Conservation (phyloP, 2,888 invertebrate genomes). For the Drosophila borborema region DNA sequence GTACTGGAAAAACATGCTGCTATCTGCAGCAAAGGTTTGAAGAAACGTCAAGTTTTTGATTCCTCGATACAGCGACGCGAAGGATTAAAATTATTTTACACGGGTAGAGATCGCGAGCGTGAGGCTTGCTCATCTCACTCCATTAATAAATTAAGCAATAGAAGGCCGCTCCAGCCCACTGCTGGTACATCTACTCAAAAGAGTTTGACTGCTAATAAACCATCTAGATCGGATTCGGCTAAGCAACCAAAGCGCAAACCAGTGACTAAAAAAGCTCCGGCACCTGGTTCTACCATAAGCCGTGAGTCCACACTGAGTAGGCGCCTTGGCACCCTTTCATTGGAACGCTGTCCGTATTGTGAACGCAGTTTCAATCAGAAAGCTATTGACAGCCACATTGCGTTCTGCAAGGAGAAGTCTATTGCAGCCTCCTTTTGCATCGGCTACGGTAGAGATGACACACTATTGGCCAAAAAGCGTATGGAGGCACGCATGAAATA, state of each 20-base stretch:
- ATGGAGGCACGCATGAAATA: constrained; percentile 4
- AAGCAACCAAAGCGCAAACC: not conserved
- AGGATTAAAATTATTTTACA: not conserved
- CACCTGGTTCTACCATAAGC: not conserved
- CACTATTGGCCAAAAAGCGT: not conserved
- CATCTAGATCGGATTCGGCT: not conserved
- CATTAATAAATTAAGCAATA: not conserved
- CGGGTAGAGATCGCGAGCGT: not conserved
- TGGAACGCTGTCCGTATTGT: constrained; percentile 8
- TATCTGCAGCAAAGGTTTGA: not conserved
- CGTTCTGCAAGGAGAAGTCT: not conserved
- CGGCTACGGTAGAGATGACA: not conserved
- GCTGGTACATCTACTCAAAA: not conserved
- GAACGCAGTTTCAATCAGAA: not conserved
- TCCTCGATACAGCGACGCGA: not conserved
- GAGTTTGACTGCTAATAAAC: not conserved
- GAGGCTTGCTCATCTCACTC: not conserved
- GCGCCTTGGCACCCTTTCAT: fast-evolving
- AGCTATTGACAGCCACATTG: not conserved
- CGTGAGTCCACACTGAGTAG: not conserved
- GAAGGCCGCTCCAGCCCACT: fast-evolving
- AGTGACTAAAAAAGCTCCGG: not conserved
- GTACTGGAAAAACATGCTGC: not conserved
- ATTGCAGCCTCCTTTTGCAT: not conserved
- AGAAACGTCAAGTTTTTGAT: not conserved